Conservation (phyloP, 2,113 vertebrate species). For the Hyperoodon ampullatus region DNA sequence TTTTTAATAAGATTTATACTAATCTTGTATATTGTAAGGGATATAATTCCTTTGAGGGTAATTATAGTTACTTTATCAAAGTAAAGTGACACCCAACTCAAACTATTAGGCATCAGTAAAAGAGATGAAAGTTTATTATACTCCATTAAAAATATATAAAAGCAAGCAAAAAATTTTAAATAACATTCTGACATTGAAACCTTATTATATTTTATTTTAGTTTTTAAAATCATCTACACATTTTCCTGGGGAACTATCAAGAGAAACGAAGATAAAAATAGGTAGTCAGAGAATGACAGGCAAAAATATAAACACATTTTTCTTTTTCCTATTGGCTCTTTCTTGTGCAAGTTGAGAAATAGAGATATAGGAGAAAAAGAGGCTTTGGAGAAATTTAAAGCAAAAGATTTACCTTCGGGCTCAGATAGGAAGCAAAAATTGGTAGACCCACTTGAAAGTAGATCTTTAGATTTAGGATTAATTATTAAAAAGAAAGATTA, state of each 20-base stretch:
- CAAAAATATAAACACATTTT: not conserved
- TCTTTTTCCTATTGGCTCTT: not conserved
- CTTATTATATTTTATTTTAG: not conserved
- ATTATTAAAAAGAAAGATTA: slow-evolving; percentile 17
- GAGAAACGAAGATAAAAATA: not conserved
- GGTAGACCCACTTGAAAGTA: not conserved
- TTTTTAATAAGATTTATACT: slow-evolving; percentile 22
- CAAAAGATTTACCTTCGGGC: not conserved
- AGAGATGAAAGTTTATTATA: not conserved
- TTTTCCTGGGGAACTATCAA: not conserved
- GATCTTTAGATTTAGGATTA: not conserved
- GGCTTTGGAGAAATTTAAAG: not conserved
- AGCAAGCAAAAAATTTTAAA: not conserved
- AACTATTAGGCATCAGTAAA: not conserved
- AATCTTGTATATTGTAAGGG: not conserved
- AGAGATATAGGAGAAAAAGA: not conserved
- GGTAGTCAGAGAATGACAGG: not conserved
- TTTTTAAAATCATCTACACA: not conserved
- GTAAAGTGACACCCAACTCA: not conserved
- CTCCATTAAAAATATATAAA: not conserved
- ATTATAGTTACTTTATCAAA: slow-evolving; percentile 38
- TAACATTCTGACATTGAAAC: not conserved
- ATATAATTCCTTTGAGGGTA: slow-evolving; percentile 5
- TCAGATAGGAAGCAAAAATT: not conserved
- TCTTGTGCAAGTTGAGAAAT: not conserved